Conservation (phyloP, 2,797 vertebrate species). For the Pitangus sulphuratus region DNA sequence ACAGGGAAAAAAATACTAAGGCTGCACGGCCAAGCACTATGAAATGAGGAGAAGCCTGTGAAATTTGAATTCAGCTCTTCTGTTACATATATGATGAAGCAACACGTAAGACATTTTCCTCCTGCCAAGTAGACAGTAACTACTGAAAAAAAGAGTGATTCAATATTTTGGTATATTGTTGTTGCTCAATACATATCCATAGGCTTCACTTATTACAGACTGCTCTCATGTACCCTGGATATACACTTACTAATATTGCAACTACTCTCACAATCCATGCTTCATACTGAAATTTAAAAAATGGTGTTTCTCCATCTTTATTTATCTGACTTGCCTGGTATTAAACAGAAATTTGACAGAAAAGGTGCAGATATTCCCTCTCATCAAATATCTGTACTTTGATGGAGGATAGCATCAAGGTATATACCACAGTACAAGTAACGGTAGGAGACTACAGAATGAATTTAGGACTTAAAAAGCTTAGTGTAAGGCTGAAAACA, state of each 20-base stretch:
- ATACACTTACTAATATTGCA: background rate
- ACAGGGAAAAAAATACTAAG: background rate
- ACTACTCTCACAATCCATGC: background rate
- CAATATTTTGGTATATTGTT: background rate
- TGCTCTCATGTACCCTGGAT: background rate
- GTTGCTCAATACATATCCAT: background rate
- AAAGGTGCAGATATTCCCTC: background rate
- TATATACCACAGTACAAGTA: background rate
- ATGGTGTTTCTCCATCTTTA: background rate
- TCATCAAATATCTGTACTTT: background rate
- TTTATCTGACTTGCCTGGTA: background rate
- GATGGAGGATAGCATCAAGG: background rate
- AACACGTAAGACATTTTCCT: background rate
- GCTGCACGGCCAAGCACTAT: background rate
- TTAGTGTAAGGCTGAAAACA: background rate
- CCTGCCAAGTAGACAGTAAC: background rate
- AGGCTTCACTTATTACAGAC: background rate
- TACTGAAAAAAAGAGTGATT: background rate
- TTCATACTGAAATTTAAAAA: background rate
- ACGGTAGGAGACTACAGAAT: background rate
- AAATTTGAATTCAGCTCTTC: background rate
- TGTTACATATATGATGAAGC: background rate
- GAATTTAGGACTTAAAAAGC: background rate
- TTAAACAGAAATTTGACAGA: background rate
- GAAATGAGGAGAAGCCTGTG: background rate